phyloP scores from a whole-genome alignment of 2,888 invertebrate species.

The Erebia aethiops region DNA sequence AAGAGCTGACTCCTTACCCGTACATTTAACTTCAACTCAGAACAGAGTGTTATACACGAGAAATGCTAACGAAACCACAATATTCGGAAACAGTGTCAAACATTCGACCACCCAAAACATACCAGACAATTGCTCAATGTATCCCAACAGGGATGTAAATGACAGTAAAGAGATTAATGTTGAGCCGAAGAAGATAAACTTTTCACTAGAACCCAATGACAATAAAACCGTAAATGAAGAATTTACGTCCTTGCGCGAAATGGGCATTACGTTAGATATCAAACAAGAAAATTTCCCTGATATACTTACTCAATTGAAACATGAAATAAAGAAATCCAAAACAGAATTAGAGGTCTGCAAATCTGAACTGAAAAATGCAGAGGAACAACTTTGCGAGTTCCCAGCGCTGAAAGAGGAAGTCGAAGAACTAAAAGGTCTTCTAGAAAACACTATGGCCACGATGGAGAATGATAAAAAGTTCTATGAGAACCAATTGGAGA shows the following conservation, averaged over 20 bases:
- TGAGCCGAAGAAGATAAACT: slow-evolving; percentile 76
- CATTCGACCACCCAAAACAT: slow-evolving; percentile 62
- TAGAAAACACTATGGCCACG: slow-evolving; percentile 77
- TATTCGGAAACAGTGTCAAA: slow-evolving; percentile 61
- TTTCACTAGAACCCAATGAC: slow-evolving; percentile 68
- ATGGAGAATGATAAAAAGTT: slow-evolving; percentile 82
- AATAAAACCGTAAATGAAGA: slow-evolving; percentile 65
- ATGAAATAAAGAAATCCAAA: slow-evolving; percentile 82
- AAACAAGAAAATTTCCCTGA: slow-evolving; percentile 74
- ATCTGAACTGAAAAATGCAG: slow-evolving; percentile 78
- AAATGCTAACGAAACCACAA: slow-evolving; percentile 73
- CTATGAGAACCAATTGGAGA: slow-evolving; percentile 81
- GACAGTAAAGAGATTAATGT: slow-evolving; percentile 67
- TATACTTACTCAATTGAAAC: slow-evolving; percentile 71
- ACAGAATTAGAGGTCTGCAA: slow-evolving; percentile 80
- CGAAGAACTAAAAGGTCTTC: slow-evolving; percentile 71
- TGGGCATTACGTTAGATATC: slow-evolving; percentile 76
- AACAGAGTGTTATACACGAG: slow-evolving; percentile 68
- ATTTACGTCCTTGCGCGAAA: slow-evolving; percentile 79
- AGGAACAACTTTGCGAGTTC: slow-evolving; percentile 80
- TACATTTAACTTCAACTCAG: slow-evolving; percentile 71
- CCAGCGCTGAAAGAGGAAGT: slow-evolving; percentile 76
- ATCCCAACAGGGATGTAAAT: slow-evolving; percentile 72
- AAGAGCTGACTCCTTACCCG: slow-evolving; percentile 70
- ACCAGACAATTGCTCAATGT: slow-evolving; percentile 76